Evolutionary conservation across 2,797 vertebrate genomes (phyloP), one percentile per base, ranked within the genome.

Genomic region (Oryzias sinensis): DNA sequence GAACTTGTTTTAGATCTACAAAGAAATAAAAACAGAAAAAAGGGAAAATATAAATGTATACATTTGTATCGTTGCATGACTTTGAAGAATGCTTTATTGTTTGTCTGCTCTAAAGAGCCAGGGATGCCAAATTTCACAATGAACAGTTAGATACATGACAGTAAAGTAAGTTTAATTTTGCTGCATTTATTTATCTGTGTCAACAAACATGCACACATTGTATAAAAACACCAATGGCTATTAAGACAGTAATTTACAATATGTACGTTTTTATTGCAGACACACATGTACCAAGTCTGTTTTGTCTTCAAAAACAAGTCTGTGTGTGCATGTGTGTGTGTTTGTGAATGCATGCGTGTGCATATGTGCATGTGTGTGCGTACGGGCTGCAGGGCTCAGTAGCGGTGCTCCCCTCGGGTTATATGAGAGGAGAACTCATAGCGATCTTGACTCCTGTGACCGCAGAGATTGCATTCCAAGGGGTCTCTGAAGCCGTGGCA

Each of bases 351-450:
- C 48, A 6, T 37, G 49, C n/a, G 7, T 54, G 44, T 3, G 1
- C 49, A 27, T 59, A 14, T 43, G 18, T 46, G 49, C 4, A 64
- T 53, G 40, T 56, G 25, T 67, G 13, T 56, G 48, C 20, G 20
- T 22, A 22, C 20, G 20, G 20, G 20, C 20, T 22, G 20, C 20
- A 22, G 20, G 43, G 42, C 53, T 92, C 81, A 92, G 74, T 83
- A 95, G 79, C 94, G 95, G 66, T 99, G 97, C 83, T 98, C 97
- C 22, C 97, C 97, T 56, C 97, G 92, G 1, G 97, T 97, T 81
- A 99, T 99, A 84, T 99, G 97, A 16, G 97, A 99, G 15, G 96
- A 98, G 88, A 99, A 99, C 89, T 98, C 97, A 13, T 99, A 98
- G 44, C 97, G 93, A 92, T 99, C 97, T 88, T 96, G 96, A 78